Evolutionary conservation across 2,888 invertebrate genomes (phyloP).

Genomic region (Myathropa florea): DNA sequence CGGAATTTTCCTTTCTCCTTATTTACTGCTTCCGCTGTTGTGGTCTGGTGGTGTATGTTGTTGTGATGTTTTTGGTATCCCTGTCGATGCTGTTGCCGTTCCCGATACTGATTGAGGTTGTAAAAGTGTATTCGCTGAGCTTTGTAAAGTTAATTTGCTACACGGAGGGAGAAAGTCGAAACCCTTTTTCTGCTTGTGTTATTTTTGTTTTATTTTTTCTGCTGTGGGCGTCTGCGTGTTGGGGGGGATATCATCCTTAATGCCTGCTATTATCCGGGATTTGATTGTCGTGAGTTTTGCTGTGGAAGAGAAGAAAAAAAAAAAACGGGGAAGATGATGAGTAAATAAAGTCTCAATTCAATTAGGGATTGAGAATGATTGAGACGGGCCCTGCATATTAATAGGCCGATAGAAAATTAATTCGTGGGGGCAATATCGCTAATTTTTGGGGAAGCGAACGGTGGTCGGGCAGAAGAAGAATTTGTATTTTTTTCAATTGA

Average conservation of each 20-base stretch:
- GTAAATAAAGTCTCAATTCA: slow-evolving; percentile 41
- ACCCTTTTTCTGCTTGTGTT: slow-evolving; percentile 38
- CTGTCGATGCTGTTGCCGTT: slow-evolving; percentile 55
- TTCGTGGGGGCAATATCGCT: slow-evolving; percentile 32
- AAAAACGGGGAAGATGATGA: slow-evolving; percentile 34
- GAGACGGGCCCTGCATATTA: slow-evolving; percentile 7
- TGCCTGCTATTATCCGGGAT: slow-evolving; percentile 43
- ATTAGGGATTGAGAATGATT: slow-evolving; percentile 15
- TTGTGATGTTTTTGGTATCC: slow-evolving; percentile 43
- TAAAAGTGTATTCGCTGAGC: slow-evolving; percentile 60
- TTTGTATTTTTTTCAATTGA: not conserved
- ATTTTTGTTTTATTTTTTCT: not conserved
- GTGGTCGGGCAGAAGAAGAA: not conserved
- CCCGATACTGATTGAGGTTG: slow-evolving; percentile 34
- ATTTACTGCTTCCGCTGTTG: not conserved
- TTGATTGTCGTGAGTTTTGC: slow-evolving; percentile 64
- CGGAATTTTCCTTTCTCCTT: not conserved
- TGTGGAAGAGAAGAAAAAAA: slow-evolving; percentile 11
- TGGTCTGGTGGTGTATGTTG: slow-evolving; percentile 9
- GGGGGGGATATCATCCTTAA: slow-evolving; percentile 33
- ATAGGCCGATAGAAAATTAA: slow-evolving; percentile 32
- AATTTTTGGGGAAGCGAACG: not conserved
- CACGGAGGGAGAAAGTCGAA: slow-evolving; percentile 11
- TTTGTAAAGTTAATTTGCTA: slow-evolving; percentile 57
- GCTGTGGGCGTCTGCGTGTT: not conserved